Evolutionary conservation across 2,888 invertebrate species (phyloP).

Genomic region (Thelaira solivaga): DNA sequence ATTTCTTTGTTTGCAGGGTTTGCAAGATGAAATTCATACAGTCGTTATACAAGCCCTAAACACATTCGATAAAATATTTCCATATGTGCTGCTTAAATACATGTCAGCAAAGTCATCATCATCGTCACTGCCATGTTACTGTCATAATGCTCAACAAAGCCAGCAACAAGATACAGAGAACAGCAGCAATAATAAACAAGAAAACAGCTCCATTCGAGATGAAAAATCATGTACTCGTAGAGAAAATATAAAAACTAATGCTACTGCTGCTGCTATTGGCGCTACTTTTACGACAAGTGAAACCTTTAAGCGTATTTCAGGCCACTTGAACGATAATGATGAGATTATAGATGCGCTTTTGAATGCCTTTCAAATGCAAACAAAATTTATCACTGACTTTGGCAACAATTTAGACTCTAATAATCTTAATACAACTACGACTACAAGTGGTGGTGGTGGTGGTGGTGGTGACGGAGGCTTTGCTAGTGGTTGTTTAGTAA

Average conservation of each 20-base stretch:
- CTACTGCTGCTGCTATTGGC: conserved; percentile 13
- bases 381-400: conserved; percentile 67
- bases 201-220: conserved; percentile 67
- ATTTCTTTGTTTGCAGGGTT: conserved; percentile 70
- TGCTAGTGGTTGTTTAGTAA: background rate
- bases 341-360: conserved; percentile 75
- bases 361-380: conserved; percentile 76
- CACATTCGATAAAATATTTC: conserved; percentile 77
- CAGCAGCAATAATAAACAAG: conserved; percentile 33
- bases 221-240: conserved; percentile 53
- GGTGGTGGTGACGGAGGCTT: conserved; percentile 10
- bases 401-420: conserved; percentile 22
- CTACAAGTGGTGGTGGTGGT: too few relatives aligned
- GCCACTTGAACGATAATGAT: conserved; percentile 74
- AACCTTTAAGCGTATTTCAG: conserved; percentile 60
- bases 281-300: conserved; percentile 52
- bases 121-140: conserved; percentile 61
- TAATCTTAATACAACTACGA: conserved; percentile 45
- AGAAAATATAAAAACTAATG: conserved; percentile 11
- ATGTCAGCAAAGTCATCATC: conserved; percentile 68
- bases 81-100: conserved; percentile 76
- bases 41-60: conserved; percentile 77
- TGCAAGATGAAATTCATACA: conserved; percentile 77
- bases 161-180: conserved; percentile 60
- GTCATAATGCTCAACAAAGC: conserved; percentile 62